Conservation (phyloP, 2,888 invertebrate genomes). For the Seira musarum region DNA sequence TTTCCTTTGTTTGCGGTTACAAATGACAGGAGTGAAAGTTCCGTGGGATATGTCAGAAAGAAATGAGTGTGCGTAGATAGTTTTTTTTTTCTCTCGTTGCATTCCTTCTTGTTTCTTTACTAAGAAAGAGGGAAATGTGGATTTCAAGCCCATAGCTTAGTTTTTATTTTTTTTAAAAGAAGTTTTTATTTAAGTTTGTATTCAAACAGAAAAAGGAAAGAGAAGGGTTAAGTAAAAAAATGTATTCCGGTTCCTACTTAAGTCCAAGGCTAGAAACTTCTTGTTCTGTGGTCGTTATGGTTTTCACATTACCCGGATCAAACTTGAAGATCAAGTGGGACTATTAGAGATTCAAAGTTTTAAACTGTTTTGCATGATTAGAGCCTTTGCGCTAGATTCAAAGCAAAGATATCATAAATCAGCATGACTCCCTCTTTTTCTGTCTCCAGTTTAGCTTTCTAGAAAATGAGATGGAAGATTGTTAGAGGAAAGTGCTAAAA, state of each 20-base stretch:
- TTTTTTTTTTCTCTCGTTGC: too few relatives aligned
- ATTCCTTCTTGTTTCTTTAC: too few relatives aligned
- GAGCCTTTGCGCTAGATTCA: constrained; percentile 12
- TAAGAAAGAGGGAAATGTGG: not conserved
- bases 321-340: constrained; percentile 26
- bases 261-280: not conserved
- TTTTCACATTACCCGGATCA: not conserved
- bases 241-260: not conserved
- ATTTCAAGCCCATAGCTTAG: too few relatives aligned
- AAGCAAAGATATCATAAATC: constrained; percentile 37
- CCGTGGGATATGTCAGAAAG: too few relatives aligned
- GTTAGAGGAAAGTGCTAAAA: not conserved
- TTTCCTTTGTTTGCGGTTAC: too few relatives aligned
- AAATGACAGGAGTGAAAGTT: too few relatives aligned
- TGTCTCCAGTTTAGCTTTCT: too few relatives aligned
- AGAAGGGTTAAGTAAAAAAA: not conserved
- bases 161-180: not conserved
- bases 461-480: not conserved
- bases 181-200: constrained; percentile 11
- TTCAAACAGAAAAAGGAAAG: not conserved
- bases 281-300: constrained; percentile 7
- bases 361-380: constrained; percentile 42
- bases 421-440: not conserved
- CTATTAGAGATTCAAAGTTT: constrained; percentile 33
- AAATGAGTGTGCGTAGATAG: too few relatives aligned